Evolutionary conservation across 2,888 invertebrate genomes (phyloP).

Genomic region (Eretmocerus hayati): DNA sequence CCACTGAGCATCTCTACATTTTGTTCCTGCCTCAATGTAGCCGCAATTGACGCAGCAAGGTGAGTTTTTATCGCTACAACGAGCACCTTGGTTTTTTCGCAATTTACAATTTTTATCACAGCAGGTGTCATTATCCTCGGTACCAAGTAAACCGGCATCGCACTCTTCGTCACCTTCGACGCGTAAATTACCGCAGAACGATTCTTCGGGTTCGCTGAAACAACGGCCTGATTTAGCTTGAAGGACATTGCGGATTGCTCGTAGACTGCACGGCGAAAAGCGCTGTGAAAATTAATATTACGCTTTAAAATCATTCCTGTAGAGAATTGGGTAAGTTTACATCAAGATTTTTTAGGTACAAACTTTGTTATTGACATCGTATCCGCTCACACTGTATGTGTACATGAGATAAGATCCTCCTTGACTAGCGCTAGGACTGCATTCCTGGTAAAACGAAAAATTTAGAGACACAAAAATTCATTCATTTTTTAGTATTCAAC

Average conservation of each 20-base stretch:
- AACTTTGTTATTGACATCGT: slow-evolving; percentile 92
- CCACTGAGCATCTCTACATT: slow-evolving; percentile 85
- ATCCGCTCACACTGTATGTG: slow-evolving; percentile 92
- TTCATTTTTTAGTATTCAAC: neutral
- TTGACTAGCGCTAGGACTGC: slow-evolving; percentile 88
- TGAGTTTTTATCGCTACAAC: slow-evolving; percentile 94
- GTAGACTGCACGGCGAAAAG: slow-evolving; percentile 90
- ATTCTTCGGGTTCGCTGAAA: slow-evolving; percentile 89
- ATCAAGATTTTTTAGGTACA: neutral
- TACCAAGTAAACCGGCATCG: slow-evolving; percentile 88
- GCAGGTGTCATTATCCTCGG: slow-evolving; percentile 88
- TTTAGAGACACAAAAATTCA: neutral
- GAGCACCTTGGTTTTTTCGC: slow-evolving; percentile 73
- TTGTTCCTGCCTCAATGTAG: slow-evolving; percentile 73
- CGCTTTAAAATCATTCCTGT: too few relatives aligned
- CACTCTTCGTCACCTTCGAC: slow-evolving; percentile 96
- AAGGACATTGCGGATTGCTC: slow-evolving; percentile 87
- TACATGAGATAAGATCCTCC: slow-evolving; percentile 96
- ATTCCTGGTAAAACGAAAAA: slow-evolving; percentile 53
- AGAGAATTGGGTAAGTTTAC: too few relatives aligned
- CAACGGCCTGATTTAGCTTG: slow-evolving; percentile 87
- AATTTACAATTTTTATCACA: slow-evolving; percentile 90
- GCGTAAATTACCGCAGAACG: slow-evolving; percentile 91
- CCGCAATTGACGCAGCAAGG: slow-evolving; percentile 91
- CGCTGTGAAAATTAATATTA: slow-evolving; percentile 55